These are phyloP conservation scores for Aramus guarauna DNA, from an alignment of 2,113 vertebrate species.

Conservation along the genomic window DNA sequence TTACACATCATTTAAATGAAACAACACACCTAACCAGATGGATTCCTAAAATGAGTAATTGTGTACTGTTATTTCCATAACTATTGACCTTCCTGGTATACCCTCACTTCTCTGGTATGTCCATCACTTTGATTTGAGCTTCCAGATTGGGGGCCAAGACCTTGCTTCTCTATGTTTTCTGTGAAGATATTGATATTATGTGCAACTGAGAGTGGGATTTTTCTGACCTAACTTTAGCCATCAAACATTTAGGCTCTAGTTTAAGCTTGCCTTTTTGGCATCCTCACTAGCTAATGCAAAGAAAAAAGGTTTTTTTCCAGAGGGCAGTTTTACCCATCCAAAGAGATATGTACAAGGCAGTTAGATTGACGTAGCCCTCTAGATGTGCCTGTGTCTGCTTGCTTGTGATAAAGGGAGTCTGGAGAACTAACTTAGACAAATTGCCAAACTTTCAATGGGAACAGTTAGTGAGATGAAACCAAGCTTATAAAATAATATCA, in stretches of 20 bases:
- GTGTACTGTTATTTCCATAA: slow-evolving; percentile 46
- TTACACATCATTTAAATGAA: slow-evolving; percentile 67
- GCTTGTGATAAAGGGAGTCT: background rate
- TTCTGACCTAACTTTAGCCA: background rate
- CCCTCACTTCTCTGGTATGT: slow-evolving; percentile 13
- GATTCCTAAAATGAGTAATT: slow-evolving; percentile 36
- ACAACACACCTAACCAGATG: slow-evolving; percentile 62
- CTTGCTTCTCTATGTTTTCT: background rate
- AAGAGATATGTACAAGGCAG: background rate
- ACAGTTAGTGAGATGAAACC: background rate
- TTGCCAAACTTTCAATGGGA: background rate
- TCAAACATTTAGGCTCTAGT: background rate
- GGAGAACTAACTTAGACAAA: background rate
- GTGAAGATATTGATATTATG: background rate
- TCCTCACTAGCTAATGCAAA: background rate
- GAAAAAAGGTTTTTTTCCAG: background rate
- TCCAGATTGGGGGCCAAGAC: background rate
- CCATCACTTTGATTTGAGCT: slow-evolving; percentile 16
- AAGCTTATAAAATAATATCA: background rate
- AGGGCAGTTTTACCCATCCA: background rate
- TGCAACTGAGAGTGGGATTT: background rate
- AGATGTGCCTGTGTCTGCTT: background rate
- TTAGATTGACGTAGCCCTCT: background rate
- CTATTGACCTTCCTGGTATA: background rate
- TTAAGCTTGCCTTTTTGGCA: background rate